These are phyloP conservation scores for Sycobia sp. DNA, from an alignment of 1,140 invertebrate genomes.

Conservation along the genomic window DNA sequence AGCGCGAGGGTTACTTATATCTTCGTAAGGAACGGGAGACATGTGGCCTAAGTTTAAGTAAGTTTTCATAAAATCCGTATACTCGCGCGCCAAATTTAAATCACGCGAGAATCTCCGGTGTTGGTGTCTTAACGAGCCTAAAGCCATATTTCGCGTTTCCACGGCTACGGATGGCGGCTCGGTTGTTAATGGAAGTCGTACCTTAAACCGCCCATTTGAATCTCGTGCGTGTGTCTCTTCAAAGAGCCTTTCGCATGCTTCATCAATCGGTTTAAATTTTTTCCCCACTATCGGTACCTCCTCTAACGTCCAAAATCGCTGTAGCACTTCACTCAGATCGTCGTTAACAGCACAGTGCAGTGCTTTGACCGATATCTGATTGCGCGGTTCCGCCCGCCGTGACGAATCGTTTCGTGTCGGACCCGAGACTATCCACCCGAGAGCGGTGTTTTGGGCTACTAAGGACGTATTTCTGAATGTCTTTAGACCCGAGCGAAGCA, in stretches of 20 bases:
- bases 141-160: no score
- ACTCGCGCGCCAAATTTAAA: no score
- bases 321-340: conserved; percentile 3
- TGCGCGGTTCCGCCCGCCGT: no score
- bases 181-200: conserved; percentile 7
- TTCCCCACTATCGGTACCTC: conserved; percentile 27
- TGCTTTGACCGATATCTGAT: no score
- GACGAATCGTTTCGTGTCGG: no score
- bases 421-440: no score
- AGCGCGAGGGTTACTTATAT: background rate
- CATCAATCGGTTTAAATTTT: conserved; percentile 9
- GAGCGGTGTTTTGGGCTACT: no score
- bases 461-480: background rate
- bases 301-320: conserved; percentile 35
- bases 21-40: conserved; percentile 20
- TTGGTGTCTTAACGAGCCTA: background rate
- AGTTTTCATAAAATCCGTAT: conserved; percentile 39
- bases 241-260: no score
- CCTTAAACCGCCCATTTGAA: background rate
- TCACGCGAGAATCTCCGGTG: conserved; percentile 9
- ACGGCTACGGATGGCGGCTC: no score
- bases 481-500: conserved; percentile 15
- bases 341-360: background rate
- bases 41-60: conserved; percentile 42
- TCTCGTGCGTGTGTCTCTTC: no score